Percentiles rank a stretch among this genome's conserved stretches.
Conservation (phyloP, 2,888 invertebrate genomes). For the Perizoma affinitatum region DNA sequence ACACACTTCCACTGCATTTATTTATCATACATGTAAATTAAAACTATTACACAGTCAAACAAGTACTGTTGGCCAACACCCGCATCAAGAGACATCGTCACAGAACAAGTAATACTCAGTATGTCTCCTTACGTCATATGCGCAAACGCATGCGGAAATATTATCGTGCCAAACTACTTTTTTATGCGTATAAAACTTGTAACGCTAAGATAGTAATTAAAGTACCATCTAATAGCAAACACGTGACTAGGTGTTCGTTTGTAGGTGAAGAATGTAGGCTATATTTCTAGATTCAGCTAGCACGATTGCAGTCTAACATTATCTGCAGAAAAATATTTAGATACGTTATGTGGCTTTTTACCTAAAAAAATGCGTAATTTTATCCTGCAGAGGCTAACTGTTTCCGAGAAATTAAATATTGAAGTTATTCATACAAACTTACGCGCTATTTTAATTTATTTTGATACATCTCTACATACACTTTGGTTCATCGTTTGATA, state of each 20-base stretch:
- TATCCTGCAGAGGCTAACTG: too few relatives aligned
- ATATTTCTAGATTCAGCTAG: neutral
- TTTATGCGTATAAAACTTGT: constrained; percentile 41
- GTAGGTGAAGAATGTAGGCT: constrained; percentile 22
- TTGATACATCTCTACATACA: too few relatives aligned
- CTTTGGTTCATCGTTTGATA: too few relatives aligned
- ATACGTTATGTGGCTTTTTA: too few relatives aligned
- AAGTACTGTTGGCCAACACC: constrained; percentile 43
- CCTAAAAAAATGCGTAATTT: too few relatives aligned
- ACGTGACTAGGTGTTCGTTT: constrained; percentile 14
- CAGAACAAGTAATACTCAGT: constrained; percentile 13
- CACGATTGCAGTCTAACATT: too few relatives aligned
- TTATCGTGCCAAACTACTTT: constrained; percentile 45
- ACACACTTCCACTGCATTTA: constrained; percentile 25
- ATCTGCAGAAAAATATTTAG: too few relatives aligned
- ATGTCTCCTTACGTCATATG: constrained; percentile 20
- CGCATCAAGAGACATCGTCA: constrained; percentile 51
- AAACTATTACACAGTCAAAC: constrained; percentile 36
- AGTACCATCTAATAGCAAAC: constrained; percentile 24
- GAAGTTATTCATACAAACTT: too few relatives aligned
- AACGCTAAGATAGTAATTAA: constrained; percentile 35
- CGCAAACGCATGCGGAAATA: constrained; percentile 54
- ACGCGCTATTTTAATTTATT: too few relatives aligned
- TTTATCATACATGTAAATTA: constrained; percentile 40
- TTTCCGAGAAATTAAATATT: too few relatives aligned